These are phyloP conservation scores for Petrophora chlorosata DNA, from an alignment of 2,888 invertebrate genomes.

Conservation along the genomic window DNA sequence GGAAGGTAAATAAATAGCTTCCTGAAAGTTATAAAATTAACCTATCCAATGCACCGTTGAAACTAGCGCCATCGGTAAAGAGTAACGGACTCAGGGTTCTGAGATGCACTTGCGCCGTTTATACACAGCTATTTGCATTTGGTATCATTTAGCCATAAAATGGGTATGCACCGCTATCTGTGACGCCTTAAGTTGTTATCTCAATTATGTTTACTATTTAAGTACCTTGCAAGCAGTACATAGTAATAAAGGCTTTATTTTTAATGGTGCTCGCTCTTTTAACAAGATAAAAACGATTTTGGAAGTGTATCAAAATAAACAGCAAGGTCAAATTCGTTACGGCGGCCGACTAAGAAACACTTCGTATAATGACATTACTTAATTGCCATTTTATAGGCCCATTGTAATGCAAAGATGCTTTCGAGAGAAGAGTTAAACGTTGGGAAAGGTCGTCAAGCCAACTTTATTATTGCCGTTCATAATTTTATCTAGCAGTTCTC, in stretches of 20 bases:
- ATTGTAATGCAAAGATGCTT: conserved; percentile 46
- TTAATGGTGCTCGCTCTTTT: no score
- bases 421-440: conserved; percentile 43
- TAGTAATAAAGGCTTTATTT: no score
- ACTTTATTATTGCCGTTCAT: conserved; percentile 41
- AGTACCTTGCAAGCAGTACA: neutral
- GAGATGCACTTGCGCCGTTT: conserved; percentile 35
- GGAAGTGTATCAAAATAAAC: conserved; percentile 22
- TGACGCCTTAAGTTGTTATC: conserved; percentile 11
- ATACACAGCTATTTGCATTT: conserved; percentile 41
- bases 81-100: conserved; percentile 43
- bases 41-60: conserved; percentile 22
- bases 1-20: neutral
- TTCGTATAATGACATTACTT: conserved; percentile 43
- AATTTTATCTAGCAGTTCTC: conserved; percentile 28
- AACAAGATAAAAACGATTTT: conserved; percentile 8
- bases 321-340: conserved; percentile 25
- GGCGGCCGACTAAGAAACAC: conserved; percentile 36
- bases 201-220: conserved; percentile 8
- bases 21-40: conserved; percentile 4
- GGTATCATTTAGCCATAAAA: conserved; percentile 42
- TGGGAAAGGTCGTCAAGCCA: conserved; percentile 45
- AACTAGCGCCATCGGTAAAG: conserved; percentile 36
- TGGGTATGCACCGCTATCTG: conserved; percentile 25
- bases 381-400: conserved; percentile 45